A percentile compares a stretch with the other conserved stretches of the same genome.
Conservation (phyloP, 2,113 vertebrate genomes). For the Tamias sibiricus region DNA sequence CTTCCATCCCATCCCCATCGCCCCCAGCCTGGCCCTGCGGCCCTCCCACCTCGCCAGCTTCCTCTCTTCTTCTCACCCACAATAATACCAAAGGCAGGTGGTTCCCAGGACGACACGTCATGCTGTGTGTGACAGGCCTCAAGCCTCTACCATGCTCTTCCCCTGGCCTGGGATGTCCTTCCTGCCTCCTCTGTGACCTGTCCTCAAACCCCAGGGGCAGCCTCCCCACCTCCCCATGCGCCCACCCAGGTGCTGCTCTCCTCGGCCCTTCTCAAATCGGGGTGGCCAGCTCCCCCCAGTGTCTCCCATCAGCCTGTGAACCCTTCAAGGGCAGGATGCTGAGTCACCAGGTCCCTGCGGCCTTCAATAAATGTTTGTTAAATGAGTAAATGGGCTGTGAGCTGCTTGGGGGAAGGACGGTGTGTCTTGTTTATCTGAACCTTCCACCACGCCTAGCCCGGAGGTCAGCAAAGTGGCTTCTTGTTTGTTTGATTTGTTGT, state of each 20-base stretch:
- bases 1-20: not conserved
- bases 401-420: not conserved
- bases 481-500: not conserved
- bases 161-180: not conserved
- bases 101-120: not conserved
- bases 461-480: not conserved
- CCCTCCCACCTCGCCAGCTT: not conserved
- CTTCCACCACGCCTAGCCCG: not conserved
- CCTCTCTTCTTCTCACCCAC: not conserved
- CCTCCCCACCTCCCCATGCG: not conserved
- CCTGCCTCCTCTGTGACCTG: not conserved
- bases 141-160: not conserved
- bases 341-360: constrained; percentile 10
- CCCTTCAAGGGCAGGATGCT: not conserved
- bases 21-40: not conserved
- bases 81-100: not conserved
- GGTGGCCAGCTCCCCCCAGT: not conserved
- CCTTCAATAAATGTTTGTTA: constrained; percentile 27
- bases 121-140: not conserved
- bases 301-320: not conserved
- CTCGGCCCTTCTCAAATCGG: not conserved
- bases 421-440: not conserved
- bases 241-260: not conserved
- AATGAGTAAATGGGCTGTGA: constrained; percentile 25
- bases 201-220: not conserved